These are phyloP conservation scores for Brachionus rotundiformis DNA, from an alignment of 1,140 invertebrate species.

Conservation along the genomic window DNA sequence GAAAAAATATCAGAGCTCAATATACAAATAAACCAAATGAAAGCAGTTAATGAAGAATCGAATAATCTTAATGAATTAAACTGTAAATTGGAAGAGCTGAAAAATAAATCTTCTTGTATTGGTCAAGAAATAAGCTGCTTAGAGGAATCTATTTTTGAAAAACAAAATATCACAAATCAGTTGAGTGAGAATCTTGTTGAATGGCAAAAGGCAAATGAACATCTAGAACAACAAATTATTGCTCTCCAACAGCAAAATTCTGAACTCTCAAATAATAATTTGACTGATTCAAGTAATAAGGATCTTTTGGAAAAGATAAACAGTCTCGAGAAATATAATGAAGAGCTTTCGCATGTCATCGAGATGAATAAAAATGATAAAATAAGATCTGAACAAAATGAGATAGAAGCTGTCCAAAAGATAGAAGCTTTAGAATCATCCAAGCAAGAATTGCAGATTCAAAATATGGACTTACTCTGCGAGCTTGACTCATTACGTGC, in stretches of 20 bases:
- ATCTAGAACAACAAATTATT: neutral
- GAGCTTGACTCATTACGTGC: slow-evolving; percentile 23
- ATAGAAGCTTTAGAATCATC: neutral
- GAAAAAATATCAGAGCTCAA: no score
- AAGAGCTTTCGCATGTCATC: neutral
- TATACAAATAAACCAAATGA: no score
- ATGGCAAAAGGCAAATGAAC: slow-evolving; percentile 8
- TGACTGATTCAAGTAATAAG: neutral
- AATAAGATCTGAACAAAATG: neutral
- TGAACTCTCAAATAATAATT: neutral
- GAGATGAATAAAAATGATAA: neutral
- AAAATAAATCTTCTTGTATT: no score
- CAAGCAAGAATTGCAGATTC: neutral
- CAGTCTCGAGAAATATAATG: neutral
- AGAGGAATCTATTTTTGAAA: neutral
- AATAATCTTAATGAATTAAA: no score
- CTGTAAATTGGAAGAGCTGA: no score
- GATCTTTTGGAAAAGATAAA: neutral
- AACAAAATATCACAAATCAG: neutral
- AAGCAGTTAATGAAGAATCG: no score
- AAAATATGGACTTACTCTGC: slow-evolving; percentile 44
- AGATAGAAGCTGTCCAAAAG: neutral
- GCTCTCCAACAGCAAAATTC: neutral
- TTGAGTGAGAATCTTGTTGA: slow-evolving; percentile 6
- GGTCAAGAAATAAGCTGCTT: neutral